Evolutionary conservation across 2,113 vertebrate species (phyloP), one percentile per base, ranked within the genome.

Genomic region (Rhinopomastus cyanomelas): DNA sequence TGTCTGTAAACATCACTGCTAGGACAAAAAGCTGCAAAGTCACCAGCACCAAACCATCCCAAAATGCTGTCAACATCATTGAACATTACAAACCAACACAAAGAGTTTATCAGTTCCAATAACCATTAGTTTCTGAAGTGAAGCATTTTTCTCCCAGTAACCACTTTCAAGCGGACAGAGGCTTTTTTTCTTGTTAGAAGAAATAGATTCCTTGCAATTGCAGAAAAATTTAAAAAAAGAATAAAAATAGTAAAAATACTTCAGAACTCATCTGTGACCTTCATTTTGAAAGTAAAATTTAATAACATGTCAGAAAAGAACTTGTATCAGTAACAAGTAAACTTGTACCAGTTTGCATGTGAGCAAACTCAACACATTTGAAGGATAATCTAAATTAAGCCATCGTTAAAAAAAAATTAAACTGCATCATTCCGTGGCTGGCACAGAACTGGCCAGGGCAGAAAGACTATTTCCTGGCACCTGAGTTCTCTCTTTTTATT

Each of bases 341-440:
- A 42, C 39, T 42, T 42, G 39, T 42, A 42, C 39, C 39, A 42
- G 11, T 42, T 42, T 42, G 39, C 39, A 42, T 67, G 52, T 60
- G 32, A 75, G 44, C 51, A 79, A 93, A 82, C 27, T 64, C 46
- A 51, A 27, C 14, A 8, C 17, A 61, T 52, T n/a, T n/a, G n/a
- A n/a, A n/a, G n/a, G 34, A 83, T 78, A 74, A 88, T 85, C 78
- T 82, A 94, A 94, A 91, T 94, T 90, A 92, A 94, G 71, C 17
- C 81, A 80, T 73, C 87, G 81, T 93, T 90, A 83, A 93, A 85
- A 91, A 82, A 85, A 85, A 88, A 73, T 75, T 82, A 73, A 85
- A 59, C 77, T 79, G 79, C 78, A 80, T 87, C 79, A 80, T n/a
- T 46, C 7, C 44, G 39, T 51, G 48, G n/a, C 71, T 91, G 64